These are phyloP conservation scores for Lateolabrax maculatus DNA, from an alignment of 2,797 vertebrate genomes.

Conservation along the genomic window DNA sequence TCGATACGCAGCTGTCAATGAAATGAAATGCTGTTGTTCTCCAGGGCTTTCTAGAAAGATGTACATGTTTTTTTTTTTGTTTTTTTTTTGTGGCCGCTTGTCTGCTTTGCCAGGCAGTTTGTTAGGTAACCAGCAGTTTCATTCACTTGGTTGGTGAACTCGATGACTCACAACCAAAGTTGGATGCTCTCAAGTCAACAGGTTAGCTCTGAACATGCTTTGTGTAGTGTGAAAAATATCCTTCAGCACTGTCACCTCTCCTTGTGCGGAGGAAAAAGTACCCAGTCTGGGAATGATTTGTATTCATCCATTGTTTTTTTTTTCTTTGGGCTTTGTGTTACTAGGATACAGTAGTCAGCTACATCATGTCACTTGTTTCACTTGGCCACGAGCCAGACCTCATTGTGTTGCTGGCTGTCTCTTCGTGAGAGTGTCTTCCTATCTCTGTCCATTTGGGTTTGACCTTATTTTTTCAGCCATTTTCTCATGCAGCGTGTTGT, in stretches of 20 bases:
- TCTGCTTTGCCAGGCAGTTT: background rate
- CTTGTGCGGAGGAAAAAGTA: slow-evolving; percentile 55
- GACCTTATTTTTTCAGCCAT: slow-evolving; percentile 20
- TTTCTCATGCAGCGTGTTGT: slow-evolving; percentile 8
- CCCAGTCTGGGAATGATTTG: slow-evolving; percentile 54
- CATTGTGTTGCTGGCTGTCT: slow-evolving; percentile 32
- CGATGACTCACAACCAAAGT: background rate
- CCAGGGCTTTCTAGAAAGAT: background rate
- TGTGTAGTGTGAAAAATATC: slow-evolving; percentile 20
- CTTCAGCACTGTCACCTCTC: slow-evolving; percentile 34
- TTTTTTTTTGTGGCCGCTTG: background rate
- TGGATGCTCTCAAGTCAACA: background rate
- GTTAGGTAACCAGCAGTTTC: background rate
- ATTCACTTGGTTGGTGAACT: background rate
- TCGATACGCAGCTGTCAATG: background rate
- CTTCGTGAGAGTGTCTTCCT: slow-evolving; percentile 8
- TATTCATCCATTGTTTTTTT: slow-evolving; percentile 56
- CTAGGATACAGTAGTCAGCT: slow-evolving; percentile 58
- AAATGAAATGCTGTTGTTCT: background rate
- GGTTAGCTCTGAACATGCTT: background rate
- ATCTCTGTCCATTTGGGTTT: slow-evolving; percentile 14
- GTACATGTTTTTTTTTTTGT: background rate
- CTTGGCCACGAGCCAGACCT: slow-evolving; percentile 61
- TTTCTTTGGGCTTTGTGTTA: slow-evolving; percentile 53
- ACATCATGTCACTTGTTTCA: slow-evolving; percentile 65